phyloP scores from a whole-genome alignment of 2,888 invertebrate species.

The Microctonus aethiopoides region DNA sequence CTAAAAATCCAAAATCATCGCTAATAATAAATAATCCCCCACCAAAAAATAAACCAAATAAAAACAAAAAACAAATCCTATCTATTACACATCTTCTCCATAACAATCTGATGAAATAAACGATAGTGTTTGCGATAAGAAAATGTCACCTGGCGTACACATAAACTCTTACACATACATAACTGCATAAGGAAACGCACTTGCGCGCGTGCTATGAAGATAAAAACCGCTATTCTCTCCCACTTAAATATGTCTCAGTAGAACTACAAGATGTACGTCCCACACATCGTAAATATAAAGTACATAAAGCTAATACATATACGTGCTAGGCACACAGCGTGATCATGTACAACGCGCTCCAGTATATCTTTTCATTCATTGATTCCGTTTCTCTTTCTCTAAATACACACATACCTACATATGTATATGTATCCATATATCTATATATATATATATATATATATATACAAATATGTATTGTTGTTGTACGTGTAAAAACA shows the following conservation, averaged over 20 bases:
- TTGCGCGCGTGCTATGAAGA: not conserved
- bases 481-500: conserved; percentile 45
- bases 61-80: not conserved
- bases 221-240: conserved; percentile 31
- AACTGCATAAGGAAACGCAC: not conserved
- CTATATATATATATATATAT: too few species aligned
- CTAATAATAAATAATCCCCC: too few species aligned
- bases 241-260: conserved; percentile 50
- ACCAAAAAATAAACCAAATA: too few species aligned
- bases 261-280: conserved; percentile 53
- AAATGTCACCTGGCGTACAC: not conserved
- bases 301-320: not conserved
- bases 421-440: too few species aligned
- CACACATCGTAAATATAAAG: conserved; percentile 21
- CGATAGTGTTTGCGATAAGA: not conserved
- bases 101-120: not conserved
- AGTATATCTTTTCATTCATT: conserved; percentile 53
- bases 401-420: not conserved
- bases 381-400: conserved; percentile 43
- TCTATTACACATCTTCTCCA: too few species aligned
- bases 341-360: conserved; percentile 26
- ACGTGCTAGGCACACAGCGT: not conserved
- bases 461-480: too few species aligned
- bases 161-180: too few species aligned
- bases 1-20: too few species aligned